Evolutionary conservation across 2,113 vertebrate genomes (phyloP).

Genomic region (Cettia cetti): DNA sequence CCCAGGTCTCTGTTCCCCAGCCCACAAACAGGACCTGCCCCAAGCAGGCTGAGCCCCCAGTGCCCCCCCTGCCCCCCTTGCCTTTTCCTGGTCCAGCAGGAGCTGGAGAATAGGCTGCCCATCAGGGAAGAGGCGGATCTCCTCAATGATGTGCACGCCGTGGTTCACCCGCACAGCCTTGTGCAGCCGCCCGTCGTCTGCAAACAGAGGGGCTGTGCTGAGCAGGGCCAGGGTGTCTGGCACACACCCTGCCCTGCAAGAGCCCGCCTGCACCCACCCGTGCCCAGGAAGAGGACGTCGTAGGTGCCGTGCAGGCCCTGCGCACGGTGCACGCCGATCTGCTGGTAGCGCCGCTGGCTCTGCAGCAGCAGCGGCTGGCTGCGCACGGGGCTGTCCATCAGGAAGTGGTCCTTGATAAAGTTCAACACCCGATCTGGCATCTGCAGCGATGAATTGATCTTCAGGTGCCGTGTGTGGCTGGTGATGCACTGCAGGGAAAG

Average conservation of each 20-base stretch:
- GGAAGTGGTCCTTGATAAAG: constrained; percentile 96
- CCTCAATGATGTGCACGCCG: constrained; percentile 86
- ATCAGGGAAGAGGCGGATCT: constrained; percentile 80
- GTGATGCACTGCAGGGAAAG: constrained; percentile 84
- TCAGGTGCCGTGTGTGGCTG: constrained; percentile 77
- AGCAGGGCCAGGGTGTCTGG: fast-evolving
- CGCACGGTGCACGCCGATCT: constrained; percentile 81
- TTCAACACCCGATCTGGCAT: constrained; percentile 95
- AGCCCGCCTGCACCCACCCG: constrained; percentile 65
- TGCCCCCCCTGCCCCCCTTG: not conserved
- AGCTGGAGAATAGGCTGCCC: constrained; percentile 84
- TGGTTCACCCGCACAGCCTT: constrained; percentile 83
- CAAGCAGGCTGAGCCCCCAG: not conserved
- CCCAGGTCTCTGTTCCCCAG: not conserved
- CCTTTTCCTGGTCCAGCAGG: constrained; percentile 76
- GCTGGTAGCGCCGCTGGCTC: constrained; percentile 83
- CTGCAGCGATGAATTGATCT: constrained; percentile 87
- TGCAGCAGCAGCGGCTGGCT: constrained; percentile 87
- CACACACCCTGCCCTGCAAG: fast-evolving
- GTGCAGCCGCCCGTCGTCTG: constrained; percentile 89
- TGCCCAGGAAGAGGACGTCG: constrained; percentile 90
- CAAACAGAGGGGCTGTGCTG: not conserved
- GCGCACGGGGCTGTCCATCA: constrained; percentile 90
- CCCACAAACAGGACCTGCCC: not conserved
- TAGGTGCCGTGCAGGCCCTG: constrained; percentile 70